Conservation (phyloP, 1,140 invertebrate species). For the Gyrodactylus bullatarudis region DNA sequence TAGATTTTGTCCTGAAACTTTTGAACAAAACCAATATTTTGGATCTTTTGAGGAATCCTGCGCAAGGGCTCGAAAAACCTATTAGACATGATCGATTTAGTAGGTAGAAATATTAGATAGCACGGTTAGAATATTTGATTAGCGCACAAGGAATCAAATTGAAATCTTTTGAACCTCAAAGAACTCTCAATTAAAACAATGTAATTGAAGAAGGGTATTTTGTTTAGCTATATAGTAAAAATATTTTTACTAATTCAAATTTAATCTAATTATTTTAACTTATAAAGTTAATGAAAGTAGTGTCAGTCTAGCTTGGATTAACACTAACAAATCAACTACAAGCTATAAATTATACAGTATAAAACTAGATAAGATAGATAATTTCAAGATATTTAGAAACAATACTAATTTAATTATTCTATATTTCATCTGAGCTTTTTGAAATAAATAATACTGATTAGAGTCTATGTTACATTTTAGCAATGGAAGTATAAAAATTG, state of each 20-base stretch:
- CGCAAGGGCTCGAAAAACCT: neutral
- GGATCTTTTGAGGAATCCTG: neutral
- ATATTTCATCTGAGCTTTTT: no score
- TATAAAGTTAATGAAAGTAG: neutral
- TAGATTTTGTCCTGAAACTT: neutral
- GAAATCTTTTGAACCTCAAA: neutral
- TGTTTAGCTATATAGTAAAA: neutral
- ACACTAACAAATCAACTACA: no score
- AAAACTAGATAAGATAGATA: no score
- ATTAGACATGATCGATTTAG: neutral
- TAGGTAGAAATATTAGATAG: neutral
- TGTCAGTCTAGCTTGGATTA: neutral
- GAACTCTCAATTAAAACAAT: neutral
- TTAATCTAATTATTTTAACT: no score
- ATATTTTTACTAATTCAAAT: no score
- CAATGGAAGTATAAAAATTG: no score
- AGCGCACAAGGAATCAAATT: neutral
- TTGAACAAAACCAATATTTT: neutral
- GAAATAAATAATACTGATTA: no score
- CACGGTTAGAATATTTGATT: neutral
- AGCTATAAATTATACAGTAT: no score
- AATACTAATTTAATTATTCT: no score
- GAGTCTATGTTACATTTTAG: no score
- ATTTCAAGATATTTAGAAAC: no score
- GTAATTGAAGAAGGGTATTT: neutral